Evolutionary conservation across 2,888 invertebrate species (phyloP).

Genomic region (Sturmia bella): DNA sequence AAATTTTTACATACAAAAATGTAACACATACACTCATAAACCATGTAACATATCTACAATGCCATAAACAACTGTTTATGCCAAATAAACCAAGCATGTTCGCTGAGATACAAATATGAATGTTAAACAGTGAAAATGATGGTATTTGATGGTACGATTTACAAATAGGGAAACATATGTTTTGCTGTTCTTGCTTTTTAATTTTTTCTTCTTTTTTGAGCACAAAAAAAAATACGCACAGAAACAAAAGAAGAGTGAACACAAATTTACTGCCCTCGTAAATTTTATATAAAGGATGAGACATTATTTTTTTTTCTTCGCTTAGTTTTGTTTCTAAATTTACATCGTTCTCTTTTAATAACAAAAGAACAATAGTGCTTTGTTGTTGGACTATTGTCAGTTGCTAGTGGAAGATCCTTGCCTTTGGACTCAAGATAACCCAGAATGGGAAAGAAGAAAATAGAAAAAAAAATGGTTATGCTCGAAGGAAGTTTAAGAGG

Average conservation of each 20-base stretch:
- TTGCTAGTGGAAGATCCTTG: slow-evolving; percentile 2
- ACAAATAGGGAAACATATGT: slow-evolving; percentile 52
- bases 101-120: slow-evolving; percentile 1
- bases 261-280: slow-evolving; percentile 62
- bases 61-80: no score
- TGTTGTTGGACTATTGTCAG: neutral
- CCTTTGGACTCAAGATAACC: slow-evolving; percentile 1
- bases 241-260: slow-evolving; percentile 8
- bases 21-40: neutral
- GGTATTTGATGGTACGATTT: slow-evolving; percentile 47
- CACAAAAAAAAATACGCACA: slow-evolving; percentile 24
- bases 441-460: neutral
- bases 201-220: slow-evolving; percentile 1
- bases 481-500: neutral
- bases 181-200: slow-evolving; percentile 25
- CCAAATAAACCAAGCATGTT: neutral
- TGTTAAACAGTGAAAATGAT: slow-evolving; percentile 65
- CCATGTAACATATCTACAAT: neutral
- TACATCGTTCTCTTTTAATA: slow-evolving; percentile 3
- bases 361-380: slow-evolving; percentile 58
- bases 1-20: neutral
- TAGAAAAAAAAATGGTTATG: neutral
- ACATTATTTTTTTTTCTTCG: slow-evolving; percentile 27
- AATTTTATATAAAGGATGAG: slow-evolving; percentile 42
- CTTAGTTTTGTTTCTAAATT: slow-evolving; percentile 1